phyloP scores from a whole-genome alignment of 1,140 invertebrate genomes.

The Drosophila carrolli region DNA sequence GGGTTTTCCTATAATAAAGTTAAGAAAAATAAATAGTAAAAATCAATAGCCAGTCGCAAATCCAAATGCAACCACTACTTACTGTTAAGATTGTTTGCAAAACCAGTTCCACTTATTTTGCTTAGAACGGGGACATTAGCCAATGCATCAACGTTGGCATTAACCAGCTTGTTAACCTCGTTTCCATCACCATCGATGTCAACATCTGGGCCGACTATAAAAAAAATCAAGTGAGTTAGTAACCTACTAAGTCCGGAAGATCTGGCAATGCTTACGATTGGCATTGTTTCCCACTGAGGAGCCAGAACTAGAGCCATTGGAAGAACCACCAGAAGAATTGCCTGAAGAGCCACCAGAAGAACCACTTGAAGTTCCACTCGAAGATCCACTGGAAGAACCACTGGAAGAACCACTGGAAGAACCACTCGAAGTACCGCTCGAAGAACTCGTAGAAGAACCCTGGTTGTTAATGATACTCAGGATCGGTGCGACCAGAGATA shows the following conservation, averaged over 20 bases:
- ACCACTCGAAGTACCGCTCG: not conserved
- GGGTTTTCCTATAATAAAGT: not conserved
- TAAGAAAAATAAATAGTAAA: not conserved
- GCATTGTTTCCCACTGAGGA: slow-evolving; percentile 1
- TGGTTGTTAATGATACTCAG: slow-evolving; percentile 1
- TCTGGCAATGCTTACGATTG: slow-evolving; percentile 7
- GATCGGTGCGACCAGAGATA: not conserved
- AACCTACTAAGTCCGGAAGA: not conserved
- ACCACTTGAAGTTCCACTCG: not conserved
- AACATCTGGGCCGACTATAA: slow-evolving; percentile 4
- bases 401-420: not conserved
- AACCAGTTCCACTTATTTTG: not conserved
- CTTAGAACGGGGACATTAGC: slow-evolving; percentile 1
- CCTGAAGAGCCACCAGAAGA: not conserved
- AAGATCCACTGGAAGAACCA: not conserved
- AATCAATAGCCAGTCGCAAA: not conserved
- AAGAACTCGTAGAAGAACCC: not conserved
- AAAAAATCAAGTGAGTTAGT: not conserved
- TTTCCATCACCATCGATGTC: slow-evolving; percentile 4
- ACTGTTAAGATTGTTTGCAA: slow-evolving; percentile 3
- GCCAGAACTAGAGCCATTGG: not conserved
- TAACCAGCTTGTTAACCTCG: not conserved
- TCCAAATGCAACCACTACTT: not conserved
- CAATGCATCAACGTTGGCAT: not conserved
- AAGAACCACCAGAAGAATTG: not conserved